Evolutionary conservation across 2,113 vertebrate genomes (phyloP).

Genomic region (Carassius auratus): DNA sequence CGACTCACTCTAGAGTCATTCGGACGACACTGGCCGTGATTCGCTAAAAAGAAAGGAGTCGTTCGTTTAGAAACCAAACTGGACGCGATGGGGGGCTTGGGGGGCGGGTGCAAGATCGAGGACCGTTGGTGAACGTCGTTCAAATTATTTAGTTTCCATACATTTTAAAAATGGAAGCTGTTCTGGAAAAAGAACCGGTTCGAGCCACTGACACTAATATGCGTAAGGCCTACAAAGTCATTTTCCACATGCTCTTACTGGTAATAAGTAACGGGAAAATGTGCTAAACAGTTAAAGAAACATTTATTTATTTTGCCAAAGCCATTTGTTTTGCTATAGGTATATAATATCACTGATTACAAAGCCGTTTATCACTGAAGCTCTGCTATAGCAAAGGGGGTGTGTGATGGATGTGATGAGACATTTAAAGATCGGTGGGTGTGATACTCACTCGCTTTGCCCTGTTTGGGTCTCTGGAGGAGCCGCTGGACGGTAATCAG

Average conservation of each 20-base stretch:
- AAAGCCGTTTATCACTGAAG: neutral
- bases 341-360: neutral
- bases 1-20: neutral
- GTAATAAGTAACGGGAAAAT: neutral
- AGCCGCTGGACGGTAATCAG: slow-evolving; percentile 90
- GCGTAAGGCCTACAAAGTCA: slow-evolving; percentile 1
- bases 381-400: neutral
- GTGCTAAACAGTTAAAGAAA: neutral
- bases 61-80: neutral
- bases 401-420: slow-evolving; percentile 38
- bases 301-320: neutral
- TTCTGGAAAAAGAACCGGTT: neutral
- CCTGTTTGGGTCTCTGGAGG: slow-evolving; percentile 92
- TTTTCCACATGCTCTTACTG: neutral
- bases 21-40: neutral
- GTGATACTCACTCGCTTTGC: slow-evolving; percentile 92
- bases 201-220: neutral
- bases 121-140: too few relatives aligned
- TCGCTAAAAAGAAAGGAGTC: neutral
- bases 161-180: neutral
- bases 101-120: too few relatives aligned
- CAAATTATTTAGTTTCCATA: neutral
- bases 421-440: slow-evolving; percentile 48
- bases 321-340: neutral
- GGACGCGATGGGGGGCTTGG: too few relatives aligned